Evolutionary conservation across 2,888 invertebrate species (phyloP).

Genomic region (Aporophyla nigra): DNA sequence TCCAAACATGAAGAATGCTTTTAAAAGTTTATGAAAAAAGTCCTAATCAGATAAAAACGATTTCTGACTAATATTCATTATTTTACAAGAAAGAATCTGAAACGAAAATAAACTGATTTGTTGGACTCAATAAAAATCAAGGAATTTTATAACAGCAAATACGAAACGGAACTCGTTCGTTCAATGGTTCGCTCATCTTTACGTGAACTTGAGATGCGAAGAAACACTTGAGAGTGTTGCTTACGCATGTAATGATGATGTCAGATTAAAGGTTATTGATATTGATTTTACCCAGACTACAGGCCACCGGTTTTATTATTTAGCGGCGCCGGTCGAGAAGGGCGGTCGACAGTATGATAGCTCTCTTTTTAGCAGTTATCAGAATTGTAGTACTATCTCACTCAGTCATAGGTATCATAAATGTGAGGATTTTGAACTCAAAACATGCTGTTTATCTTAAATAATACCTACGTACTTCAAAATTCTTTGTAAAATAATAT

Average conservation of each 20-base stretch:
- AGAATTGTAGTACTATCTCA: background rate
- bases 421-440: background rate
- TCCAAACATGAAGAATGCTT: slow-evolving; percentile 9
- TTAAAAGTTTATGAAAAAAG: background rate
- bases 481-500: background rate
- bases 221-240: slow-evolving; percentile 38
- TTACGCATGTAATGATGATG: slow-evolving; percentile 21
- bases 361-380: background rate
- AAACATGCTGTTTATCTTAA: background rate
- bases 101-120: background rate
- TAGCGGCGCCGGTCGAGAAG: background rate
- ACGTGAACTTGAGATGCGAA: slow-evolving; percentile 25
- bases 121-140: background rate
- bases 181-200: slow-evolving; percentile 27
- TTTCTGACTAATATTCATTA: background rate
- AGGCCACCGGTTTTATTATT: slow-evolving; percentile 23
- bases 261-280: background rate
- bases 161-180: slow-evolving; percentile 42
- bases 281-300: slow-evolving; percentile 20
- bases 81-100: background rate
- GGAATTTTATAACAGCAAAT: slow-evolving; percentile 5
- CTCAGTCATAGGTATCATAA: background rate
- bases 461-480: background rate
- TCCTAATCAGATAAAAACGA: background rate
- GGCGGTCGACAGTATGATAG: no score